These are phyloP conservation scores for Macrotis lagotis DNA, from an alignment of 2,113 vertebrate genomes.

Conservation along the genomic window DNA sequence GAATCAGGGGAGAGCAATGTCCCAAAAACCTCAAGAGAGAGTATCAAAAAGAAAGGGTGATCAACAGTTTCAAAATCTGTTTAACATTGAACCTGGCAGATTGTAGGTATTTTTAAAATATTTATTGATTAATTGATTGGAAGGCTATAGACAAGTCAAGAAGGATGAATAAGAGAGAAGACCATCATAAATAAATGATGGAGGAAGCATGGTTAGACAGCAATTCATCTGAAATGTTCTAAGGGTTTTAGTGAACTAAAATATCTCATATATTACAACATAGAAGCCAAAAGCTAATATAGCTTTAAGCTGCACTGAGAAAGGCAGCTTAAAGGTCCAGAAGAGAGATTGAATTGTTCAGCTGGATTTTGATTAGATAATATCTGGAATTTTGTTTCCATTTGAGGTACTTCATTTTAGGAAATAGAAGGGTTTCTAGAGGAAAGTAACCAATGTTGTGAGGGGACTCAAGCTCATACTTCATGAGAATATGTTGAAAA, in stretches of 20 bases:
- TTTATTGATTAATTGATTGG: neutral
- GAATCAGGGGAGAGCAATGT: neutral
- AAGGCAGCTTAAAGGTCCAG: neutral
- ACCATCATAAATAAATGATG: neutral
- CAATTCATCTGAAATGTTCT: neutral
- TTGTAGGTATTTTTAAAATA: neutral
- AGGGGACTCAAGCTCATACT: neutral
- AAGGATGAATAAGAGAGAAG: neutral
- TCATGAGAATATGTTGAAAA: neutral
- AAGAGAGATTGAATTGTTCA: neutral
- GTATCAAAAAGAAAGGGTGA: neutral
- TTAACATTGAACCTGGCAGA: neutral
- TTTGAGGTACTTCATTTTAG: neutral
- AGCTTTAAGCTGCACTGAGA: neutral
- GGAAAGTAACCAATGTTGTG: neutral
- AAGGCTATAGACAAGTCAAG: neutral
- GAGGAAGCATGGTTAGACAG: neutral
- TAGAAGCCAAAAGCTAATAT: neutral
- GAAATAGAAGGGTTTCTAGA: neutral
- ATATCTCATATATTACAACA: neutral
- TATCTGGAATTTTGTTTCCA: neutral
- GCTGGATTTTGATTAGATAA: neutral
- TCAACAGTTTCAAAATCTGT: neutral
- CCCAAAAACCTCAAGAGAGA: neutral
- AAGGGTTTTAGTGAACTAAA: neutral